A percentile compares a stretch with the other conserved stretches of the same genome.
Evolutionary conservation across 2,113 vertebrate species (phyloP).

Genomic region (Nestor notabilis): DNA sequence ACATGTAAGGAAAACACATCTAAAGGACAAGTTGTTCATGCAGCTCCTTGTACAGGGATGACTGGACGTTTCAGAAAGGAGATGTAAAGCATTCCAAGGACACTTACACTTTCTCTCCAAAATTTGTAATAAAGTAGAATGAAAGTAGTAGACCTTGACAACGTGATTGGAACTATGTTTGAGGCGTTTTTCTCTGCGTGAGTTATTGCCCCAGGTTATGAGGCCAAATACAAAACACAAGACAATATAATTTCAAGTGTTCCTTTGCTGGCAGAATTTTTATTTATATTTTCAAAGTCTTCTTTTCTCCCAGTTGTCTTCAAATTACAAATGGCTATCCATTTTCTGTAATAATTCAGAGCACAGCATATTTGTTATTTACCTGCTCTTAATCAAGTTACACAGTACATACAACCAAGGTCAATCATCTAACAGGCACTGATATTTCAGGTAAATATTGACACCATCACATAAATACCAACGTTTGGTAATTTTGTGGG

Average conservation of each 20-base stretch:
- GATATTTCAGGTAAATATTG: background rate
- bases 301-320: background rate
- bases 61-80: background rate
- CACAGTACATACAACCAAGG: background rate
- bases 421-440: background rate
- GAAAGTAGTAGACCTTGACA: background rate
- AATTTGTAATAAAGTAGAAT: background rate
- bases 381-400: background rate
- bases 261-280: background rate
- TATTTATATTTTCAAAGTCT: background rate
- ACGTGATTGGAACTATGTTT: background rate
- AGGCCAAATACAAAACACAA: background rate
- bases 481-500: background rate
- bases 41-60: background rate
- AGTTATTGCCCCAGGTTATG: background rate
- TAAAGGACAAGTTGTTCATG: accelerated
- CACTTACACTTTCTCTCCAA: accelerated
- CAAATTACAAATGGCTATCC: background rate
- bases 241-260: background rate
- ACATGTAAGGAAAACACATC: accelerated
- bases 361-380: background rate
- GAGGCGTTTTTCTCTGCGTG: background rate
- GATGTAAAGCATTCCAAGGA: background rate
- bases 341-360: background rate
- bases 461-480: background rate